These are phyloP conservation scores for Catharus ustulatus DNA, from an alignment of 2,797 vertebrate species.

Conservation along the genomic window DNA sequence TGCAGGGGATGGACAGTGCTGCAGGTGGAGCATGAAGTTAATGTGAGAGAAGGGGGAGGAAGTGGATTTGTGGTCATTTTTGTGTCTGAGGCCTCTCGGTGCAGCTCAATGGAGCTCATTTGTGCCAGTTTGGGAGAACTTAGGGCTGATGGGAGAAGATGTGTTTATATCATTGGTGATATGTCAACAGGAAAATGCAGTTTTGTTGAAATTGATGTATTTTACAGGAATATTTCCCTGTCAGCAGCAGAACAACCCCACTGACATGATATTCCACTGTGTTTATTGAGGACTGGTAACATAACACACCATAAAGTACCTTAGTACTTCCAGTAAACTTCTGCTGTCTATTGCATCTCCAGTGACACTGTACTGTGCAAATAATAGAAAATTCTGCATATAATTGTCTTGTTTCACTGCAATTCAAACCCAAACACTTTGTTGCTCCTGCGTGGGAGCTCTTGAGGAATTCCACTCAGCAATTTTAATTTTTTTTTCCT, in stretches of 20 bases:
- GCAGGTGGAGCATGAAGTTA: background rate
- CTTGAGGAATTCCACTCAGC: background rate
- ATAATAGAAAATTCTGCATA: background rate
- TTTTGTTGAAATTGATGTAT: background rate
- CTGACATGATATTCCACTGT: rapidly evolving
- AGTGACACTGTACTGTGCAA: background rate
- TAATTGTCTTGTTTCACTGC: background rate
- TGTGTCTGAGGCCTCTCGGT: background rate
- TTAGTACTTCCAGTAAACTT: background rate
- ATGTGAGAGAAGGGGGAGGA: rapidly evolving
- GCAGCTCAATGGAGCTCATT: rapidly evolving
- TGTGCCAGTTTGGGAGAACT: background rate
- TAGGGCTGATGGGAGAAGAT: rapidly evolving
- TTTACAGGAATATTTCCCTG: background rate
- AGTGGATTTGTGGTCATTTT: background rate
- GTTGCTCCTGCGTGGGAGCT: background rate
- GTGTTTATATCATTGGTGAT: rapidly evolving
- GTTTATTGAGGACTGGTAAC: background rate
- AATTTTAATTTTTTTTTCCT: background rate
- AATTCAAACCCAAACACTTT: background rate
- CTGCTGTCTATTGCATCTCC: background rate
- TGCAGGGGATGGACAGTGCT: background rate
- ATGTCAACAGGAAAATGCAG: rapidly evolving
- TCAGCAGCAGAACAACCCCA: background rate
- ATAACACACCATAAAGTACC: background rate